These are phyloP conservation scores for Ia io DNA, from an alignment of 2,113 vertebrate species.

Conservation along the genomic window DNA sequence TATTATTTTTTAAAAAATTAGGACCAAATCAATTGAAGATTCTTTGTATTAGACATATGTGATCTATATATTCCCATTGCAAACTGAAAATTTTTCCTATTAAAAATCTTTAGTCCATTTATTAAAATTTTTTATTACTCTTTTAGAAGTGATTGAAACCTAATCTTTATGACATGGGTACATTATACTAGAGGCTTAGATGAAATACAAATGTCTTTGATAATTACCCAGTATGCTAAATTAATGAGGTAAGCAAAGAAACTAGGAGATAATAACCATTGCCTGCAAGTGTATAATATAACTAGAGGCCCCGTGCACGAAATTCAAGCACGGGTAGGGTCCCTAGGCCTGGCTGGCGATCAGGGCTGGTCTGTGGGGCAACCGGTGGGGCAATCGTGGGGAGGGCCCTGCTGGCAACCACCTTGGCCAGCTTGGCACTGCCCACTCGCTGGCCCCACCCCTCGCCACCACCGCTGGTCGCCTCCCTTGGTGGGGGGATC, in stretches of 20 bases:
- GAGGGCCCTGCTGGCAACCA: no score
- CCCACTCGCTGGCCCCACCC: no score
- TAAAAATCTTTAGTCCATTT: background rate
- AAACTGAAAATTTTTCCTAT: background rate
- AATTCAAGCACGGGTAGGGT: no score
- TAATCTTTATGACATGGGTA: slow-evolving; percentile 60
- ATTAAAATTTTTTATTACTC: background rate
- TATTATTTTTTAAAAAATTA: background rate
- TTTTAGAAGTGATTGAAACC: background rate
- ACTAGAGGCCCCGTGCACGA: background rate
- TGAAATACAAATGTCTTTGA: background rate
- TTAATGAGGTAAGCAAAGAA: background rate
- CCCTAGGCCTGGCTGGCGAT: no score
- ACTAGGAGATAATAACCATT: background rate
- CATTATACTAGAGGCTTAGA: slow-evolving; percentile 6
- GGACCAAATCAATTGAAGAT: background rate
- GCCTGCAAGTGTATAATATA: background rate
- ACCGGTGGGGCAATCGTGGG: no score
- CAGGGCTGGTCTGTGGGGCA: no score
- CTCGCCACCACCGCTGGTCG: no score
- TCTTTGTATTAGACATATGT: background rate
- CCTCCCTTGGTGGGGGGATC: no score
- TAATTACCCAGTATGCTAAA: background rate
- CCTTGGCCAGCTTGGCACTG: no score
- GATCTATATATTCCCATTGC: background rate